These are phyloP conservation scores for Catalaphyllia jardinei DNA, from an alignment of 64 coral and sea anemone genomes.

Conservation along the genomic window DNA sequence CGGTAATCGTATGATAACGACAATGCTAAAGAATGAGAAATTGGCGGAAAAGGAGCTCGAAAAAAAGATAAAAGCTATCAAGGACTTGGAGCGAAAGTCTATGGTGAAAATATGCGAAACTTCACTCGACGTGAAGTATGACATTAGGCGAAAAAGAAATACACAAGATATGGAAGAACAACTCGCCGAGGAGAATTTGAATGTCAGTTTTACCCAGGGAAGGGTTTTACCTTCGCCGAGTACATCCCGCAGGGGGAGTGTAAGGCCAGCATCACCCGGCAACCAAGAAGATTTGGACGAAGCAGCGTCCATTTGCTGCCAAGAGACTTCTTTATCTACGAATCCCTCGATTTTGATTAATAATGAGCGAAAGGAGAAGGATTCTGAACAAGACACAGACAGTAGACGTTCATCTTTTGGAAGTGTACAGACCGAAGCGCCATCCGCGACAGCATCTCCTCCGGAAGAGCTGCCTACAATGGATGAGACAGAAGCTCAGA, in stretches of 20 bases:
- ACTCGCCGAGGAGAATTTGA: background rate
- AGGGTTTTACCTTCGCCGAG: background rate
- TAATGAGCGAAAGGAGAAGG: background rate
- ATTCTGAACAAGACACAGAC: background rate
- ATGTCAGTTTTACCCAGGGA: background rate
- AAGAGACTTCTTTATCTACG: background rate
- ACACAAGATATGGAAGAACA: conserved; percentile 26
- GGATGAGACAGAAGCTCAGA: conserved; percentile 19
- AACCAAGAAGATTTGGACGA: background rate
- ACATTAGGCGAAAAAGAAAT: conserved; percentile 38
- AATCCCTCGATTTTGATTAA: conserved; percentile 15
- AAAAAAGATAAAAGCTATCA: conserved; percentile 59
- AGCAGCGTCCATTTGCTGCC: background rate
- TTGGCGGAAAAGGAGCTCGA: conserved; percentile 63
- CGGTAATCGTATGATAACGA: conserved; percentile 44
- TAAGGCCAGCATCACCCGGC: background rate
- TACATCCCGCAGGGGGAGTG: conserved; percentile 4
- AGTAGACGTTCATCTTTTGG: background rate
- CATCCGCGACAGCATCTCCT: background rate
- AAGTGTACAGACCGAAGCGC: background rate
- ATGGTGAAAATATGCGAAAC: conserved; percentile 58
- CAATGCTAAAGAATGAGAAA: conserved; percentile 50
- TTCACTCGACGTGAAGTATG: conserved; percentile 44
- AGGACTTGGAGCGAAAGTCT: conserved; percentile 47
- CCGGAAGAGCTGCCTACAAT: background rate